Base-by-base conservation (phyloP, 2,797 vertebrate genomes). In the Mormyrops boulengeri region DNA sequence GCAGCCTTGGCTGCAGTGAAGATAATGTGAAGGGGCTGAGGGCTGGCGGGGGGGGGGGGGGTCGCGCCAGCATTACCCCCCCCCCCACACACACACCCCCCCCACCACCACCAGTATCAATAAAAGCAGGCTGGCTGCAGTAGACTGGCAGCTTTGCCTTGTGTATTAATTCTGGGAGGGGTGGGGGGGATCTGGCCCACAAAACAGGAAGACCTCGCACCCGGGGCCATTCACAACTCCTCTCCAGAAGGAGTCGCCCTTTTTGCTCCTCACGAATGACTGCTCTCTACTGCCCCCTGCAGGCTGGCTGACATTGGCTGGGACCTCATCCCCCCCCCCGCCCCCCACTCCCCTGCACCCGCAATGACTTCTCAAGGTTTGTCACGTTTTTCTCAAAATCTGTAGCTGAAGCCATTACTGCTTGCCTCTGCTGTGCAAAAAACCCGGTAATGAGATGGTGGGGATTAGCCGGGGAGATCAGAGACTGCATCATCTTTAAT, bases 1-100 rank as follows among this genome's bases (percentile, higher is more conserved):
- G 62, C 89, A 88, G 90, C 80, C 26, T 88, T 87, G 85, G 86
- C 89, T 91, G 89, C 90, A 92, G 91, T 89, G 91, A 77, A 87
- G 89, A 91, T 55, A 88, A 87, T 52, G 84, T 89, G 89, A 87
- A 89, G 87, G 90, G 88, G 91, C 89, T 85, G 12, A 85, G 89
- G 86, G 89, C 92, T 41, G 34, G 30, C 1, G 88, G 17, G 55
- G 19, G 57, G 69, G 69, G 69, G 82, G 84, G 55, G 53, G n/a
- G n/a, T 60, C 87, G 88, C 66, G 26, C 69, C 80, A 77, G 34
- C 19, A 50, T 47, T 87, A 60, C 52, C 38, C 38, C 38, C 26
- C 49, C n/a, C 44, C 12, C 41, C 8, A 60, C 55, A 60, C 19
- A 60, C 55, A 50, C 82, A 50, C 41, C 8, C 49, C 47, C 3